A percentile compares a stretch with the other conserved stretches of the same genome.
phyloP scores from a whole-genome alignment of 2,888 invertebrate genomes.

The Corbicula japonica region DNA sequence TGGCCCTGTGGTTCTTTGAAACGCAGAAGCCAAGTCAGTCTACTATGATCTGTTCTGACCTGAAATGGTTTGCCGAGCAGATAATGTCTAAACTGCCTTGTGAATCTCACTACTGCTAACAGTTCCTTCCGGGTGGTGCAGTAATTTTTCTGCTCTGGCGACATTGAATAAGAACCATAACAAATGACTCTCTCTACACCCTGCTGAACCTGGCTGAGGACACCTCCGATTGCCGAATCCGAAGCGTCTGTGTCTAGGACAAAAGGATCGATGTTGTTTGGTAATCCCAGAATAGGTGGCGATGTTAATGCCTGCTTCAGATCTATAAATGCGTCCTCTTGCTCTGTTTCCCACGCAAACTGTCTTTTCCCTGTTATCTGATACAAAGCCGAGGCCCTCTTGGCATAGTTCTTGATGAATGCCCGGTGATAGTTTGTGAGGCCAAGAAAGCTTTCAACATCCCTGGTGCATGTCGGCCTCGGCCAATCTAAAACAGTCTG shows the following conservation, averaged over 20 bases:
- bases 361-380: conserved; percentile 29
- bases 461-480: conserved; percentile 20
- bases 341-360: conserved; percentile 22
- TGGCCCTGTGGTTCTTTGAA: conserved; percentile 51
- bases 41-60: conserved; percentile 49
- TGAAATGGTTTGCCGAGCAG: conserved; percentile 35
- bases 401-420: conserved; percentile 51
- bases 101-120: no score
- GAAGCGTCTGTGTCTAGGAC: conserved; percentile 48
- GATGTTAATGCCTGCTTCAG: conserved; percentile 19
- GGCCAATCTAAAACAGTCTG: conserved; percentile 27
- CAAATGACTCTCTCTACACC: conserved; percentile 16
- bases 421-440: conserved; percentile 45
- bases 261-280: conserved; percentile 20
- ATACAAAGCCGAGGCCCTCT: conserved; percentile 47
- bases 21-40: conserved; percentile 43
- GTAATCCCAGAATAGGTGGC: conserved; percentile 33
- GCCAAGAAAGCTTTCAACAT: conserved; percentile 48
- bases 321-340: conserved; percentile 29
- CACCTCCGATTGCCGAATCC: conserved; percentile 29
- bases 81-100: conserved; percentile 52
- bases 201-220: conserved; percentile 23
- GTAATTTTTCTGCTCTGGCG: conserved; percentile 41
- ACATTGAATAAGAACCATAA: conserved; percentile 35
- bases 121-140: no score